Evolutionary conservation across 2,888 invertebrate genomes (phyloP), one percentile per base, ranked within the genome.

Genomic region (Scelioninae gen. 1): DNA sequence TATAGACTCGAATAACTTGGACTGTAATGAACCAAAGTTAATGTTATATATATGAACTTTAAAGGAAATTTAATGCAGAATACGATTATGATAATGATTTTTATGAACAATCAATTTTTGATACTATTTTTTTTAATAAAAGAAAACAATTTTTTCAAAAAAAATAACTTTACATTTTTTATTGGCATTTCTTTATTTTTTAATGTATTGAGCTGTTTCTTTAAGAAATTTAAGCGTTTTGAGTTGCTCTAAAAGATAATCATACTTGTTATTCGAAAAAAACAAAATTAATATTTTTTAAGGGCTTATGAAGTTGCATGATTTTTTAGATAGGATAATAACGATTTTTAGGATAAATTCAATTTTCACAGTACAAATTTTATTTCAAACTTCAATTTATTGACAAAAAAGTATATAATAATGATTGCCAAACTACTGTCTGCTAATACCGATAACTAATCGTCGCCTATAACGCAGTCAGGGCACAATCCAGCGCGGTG

Each of bases 261-360:
- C 31, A 62, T 29, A 31, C 29, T 2, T 31, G n/a, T 31, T 29
- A 60, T 10, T 23, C 40, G 38, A 11, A 38, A 49, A 65, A 49
- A 11, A 10, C 34, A 23, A 65, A 65, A 51, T 49, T 43, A 65
- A 51, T 38, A 51, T 34, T 66, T 53, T 66, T 66, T 53, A 66
- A 53, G 53, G 53, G 13, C 29, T 5, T 9, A 23, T 40, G 66
- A 66, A 66, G n/a, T 38, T 53, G 29, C 23, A 29, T 66, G 43
- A 53, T 40, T 53, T 66, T 53, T 66, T 40, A 40, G n/a, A 29
- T 23, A 40, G 53, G 9, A 9, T 53, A 66, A 66, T 66, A 66
- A 40, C 7, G 53, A 0, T 51, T 66, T 53, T 66, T 13, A 66
- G 15, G n/a, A n/a, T n/a, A n/a, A n/a, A n/a, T n/a, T n/a, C n/a